Conservation (phyloP, 2,113 vertebrate species). For the Penelope pileata region DNA sequence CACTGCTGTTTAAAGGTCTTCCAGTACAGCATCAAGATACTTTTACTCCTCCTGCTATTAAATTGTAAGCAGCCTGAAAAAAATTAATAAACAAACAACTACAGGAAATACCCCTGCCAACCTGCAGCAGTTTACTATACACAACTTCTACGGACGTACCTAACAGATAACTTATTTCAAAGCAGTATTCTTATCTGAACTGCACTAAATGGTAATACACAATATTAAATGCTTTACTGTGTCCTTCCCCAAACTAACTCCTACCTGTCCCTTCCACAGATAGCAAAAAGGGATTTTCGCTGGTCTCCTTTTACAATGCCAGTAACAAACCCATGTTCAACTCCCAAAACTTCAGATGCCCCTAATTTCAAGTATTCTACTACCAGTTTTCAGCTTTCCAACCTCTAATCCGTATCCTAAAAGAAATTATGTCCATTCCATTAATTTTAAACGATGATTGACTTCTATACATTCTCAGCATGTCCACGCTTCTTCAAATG, state of each 20-base stretch:
- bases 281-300: background rate
- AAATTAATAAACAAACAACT: background rate
- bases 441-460: background rate
- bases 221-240: background rate
- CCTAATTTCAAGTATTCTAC: background rate
- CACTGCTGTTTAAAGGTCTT: background rate
- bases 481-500: background rate
- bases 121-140: background rate
- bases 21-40: background rate
- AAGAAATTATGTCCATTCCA: background rate
- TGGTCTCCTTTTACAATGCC: background rate
- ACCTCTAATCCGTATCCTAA: background rate
- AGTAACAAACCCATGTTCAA: background rate
- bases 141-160: background rate
- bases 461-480: background rate
- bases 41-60: background rate
- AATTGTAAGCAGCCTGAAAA: background rate
- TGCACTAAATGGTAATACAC: background rate
- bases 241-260: background rate
- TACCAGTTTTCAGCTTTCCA: background rate
- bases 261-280: background rate
- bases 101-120: background rate
- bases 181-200: background rate
- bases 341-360: background rate
- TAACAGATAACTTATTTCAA: background rate